Base-by-base conservation (phyloP, 1,140 invertebrate species). In the Anastatus disparis region DNA sequence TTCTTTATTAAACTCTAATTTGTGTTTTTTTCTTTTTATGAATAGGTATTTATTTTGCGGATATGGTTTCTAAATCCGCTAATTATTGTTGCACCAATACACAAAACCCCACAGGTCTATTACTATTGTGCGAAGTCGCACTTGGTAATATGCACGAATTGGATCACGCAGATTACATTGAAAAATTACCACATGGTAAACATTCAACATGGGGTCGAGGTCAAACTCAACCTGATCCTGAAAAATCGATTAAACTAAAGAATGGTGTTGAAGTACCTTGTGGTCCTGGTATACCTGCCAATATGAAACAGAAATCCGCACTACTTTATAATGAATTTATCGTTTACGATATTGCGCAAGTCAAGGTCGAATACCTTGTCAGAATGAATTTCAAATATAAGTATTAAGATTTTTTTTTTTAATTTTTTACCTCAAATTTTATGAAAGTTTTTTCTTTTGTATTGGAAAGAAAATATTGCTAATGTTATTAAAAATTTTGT, bases 1-100 rank as follows among this genome's bases (percentile, higher is more conserved):
- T 46, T 50, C 12, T 27, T 26, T 63, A 31, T 52, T 52, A n/a
- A n/a, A 35, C 4, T 35, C 4, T 6, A 35, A 35, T 6, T 35
- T 35, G 10, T 10, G 10, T 35, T 29, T 56, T 48, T 64, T 13
- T 35, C 31, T 35, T 48, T 42, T 56, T 31, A 17, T 59, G 3
- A 44, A 52, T 27, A 74, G 72, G 78, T 76, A 82, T 93, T 62
- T 99, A 99, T 84, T 99, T 99, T 87, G 97, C 97, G 3, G 97
- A 99, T 84, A 98, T 99, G 96, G 96, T 99, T 0, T 97, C 96
- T 0, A 99, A 99, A 84, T 98, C 97, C 2, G 97, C 97, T 0
- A 99, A 99, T 84, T 99, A 99, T 84, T 99, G 98, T 87, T 92
- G 89, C 74, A 94, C 96, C 2, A 91, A 87, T 55, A 85, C 85